These are phyloP conservation scores for Castor canadensis DNA, from an alignment of 2,113 vertebrate genomes.

Conservation along the genomic window DNA sequence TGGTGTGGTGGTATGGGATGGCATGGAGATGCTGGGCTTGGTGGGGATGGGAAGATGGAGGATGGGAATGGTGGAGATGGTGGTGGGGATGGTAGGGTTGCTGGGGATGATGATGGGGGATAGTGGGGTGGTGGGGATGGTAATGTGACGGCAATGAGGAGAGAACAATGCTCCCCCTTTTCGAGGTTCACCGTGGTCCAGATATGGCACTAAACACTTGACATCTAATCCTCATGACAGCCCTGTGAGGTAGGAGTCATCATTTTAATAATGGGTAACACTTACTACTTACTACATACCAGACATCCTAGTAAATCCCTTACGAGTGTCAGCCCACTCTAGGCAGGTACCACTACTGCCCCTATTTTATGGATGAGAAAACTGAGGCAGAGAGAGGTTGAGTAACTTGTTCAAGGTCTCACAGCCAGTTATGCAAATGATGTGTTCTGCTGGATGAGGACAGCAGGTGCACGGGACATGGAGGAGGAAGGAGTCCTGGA, in stretches of 20 bases:
- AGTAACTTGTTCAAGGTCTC: background rate
- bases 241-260: constrained; percentile 52
- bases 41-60: background rate
- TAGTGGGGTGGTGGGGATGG: accelerated
- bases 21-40: accelerated
- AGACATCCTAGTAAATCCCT: background rate
- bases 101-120: background rate
- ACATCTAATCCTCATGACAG: background rate
- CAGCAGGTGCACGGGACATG: background rate
- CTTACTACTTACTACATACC: constrained; percentile 24
- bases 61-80: accelerated
- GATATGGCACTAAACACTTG: background rate
- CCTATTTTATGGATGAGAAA: background rate
- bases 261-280: constrained; percentile 56
- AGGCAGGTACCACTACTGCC: background rate
- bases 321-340: background rate
- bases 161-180: background rate
- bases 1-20: background rate
- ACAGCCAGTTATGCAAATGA: background rate
- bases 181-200: background rate
- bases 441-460: too few relatives aligned
- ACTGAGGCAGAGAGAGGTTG: background rate
- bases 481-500: background rate
- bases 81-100: accelerated
- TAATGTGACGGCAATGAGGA: too few relatives aligned